phyloP scores from a whole-genome alignment of 2,113 vertebrate species.

The Sinocyclocheilus grahami region DNA sequence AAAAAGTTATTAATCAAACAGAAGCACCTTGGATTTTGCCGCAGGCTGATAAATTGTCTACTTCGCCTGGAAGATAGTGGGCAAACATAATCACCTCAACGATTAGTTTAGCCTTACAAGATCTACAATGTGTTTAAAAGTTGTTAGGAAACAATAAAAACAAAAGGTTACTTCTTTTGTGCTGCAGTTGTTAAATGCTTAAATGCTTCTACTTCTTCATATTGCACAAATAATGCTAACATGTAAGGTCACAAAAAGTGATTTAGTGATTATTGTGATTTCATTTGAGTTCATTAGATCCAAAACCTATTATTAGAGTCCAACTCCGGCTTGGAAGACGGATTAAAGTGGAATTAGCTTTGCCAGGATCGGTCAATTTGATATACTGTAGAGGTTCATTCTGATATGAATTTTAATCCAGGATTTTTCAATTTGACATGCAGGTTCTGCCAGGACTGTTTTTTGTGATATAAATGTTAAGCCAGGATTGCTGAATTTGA shows the following conservation, averaged over 20 bases:
- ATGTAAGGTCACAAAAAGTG: neutral
- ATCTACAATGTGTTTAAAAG: conserved; percentile 6
- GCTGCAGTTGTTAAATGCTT: neutral
- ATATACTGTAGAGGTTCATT: neutral
- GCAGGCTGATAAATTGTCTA: conserved; percentile 45
- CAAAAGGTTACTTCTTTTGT: neutral
- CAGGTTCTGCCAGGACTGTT: conserved; percentile 6
- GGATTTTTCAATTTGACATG: conserved; percentile 4
- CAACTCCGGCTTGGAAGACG: neutral
- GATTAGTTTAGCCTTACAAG: conserved; percentile 15
- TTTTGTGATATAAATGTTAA: neutral
- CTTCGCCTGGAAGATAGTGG: conserved; percentile 40
- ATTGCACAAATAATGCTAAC: neutral
- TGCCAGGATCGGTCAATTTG: neutral
- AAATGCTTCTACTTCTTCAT: neutral
- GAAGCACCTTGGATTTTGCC: conserved; percentile 39
- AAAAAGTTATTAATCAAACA: conserved; percentile 50
- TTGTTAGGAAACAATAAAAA: conserved; percentile 21
- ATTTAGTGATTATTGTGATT: neutral
- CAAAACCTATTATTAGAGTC: conserved; percentile 25
- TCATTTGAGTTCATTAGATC: neutral
- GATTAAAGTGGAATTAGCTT: conserved; percentile 15
- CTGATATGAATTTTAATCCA: conserved; percentile 3
- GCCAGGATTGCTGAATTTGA: conserved; percentile 13
- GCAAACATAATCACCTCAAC: conserved; percentile 31